Evolutionary conservation across 2,888 invertebrate species (phyloP).

Genomic region (Himalopsyche japonica): DNA sequence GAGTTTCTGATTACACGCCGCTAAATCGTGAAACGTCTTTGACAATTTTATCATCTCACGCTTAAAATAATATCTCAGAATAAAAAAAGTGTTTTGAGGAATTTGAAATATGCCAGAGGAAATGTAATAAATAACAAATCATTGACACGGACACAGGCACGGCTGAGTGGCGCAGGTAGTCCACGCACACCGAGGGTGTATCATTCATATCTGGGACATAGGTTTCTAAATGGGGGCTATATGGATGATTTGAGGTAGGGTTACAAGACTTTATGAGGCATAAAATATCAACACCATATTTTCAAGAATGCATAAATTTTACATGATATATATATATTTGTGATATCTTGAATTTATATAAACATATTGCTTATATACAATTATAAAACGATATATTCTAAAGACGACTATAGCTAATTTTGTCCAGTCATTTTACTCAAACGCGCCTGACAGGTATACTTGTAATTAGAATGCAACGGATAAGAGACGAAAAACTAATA

Average conservation of each 20-base stretch:
- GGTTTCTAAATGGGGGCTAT: background rate
- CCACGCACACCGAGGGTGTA: background rate
- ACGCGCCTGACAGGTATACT: too few species aligned
- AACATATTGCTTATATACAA: too few species aligned
- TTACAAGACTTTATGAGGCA: background rate
- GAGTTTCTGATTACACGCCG: background rate
- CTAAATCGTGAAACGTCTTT: background rate
- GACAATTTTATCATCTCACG: background rate
- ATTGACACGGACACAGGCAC: conserved; percentile 30
- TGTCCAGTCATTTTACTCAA: too few species aligned
- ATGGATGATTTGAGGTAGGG: background rate
- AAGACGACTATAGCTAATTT: too few species aligned
- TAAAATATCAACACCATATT: background rate
- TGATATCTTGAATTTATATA: too few species aligned
- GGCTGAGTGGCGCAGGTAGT: background rate
- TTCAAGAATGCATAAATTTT: background rate
- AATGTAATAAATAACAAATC: conserved; percentile 40
- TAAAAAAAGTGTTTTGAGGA: conserved; percentile 31
- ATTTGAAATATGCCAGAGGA: conserved; percentile 36
- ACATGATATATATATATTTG: too few species aligned
- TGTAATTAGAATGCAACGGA: too few species aligned
- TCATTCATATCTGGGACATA: conserved; percentile 24
- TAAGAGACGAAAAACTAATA: too few species aligned
- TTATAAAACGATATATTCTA: too few species aligned
- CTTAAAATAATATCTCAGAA: background rate